Conservation (phyloP, 2,888 invertebrate species). For the Himalopsyche kuldschensis region DNA sequence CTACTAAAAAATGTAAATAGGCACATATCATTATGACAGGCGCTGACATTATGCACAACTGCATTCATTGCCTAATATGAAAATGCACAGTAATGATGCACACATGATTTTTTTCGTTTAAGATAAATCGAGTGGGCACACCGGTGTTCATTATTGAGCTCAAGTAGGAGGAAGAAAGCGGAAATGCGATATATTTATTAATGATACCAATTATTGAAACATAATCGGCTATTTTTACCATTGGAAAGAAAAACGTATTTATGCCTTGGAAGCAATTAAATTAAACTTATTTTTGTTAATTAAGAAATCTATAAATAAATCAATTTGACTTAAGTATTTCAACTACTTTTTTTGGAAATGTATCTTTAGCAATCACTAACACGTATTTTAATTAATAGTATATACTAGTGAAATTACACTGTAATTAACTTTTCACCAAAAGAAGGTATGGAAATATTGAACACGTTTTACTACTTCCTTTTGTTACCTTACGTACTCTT, state of each 20-base stretch:
- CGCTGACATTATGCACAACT: not conserved
- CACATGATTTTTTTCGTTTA: not conserved
- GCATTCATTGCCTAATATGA: not conserved
- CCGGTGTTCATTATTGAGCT: not conserved
- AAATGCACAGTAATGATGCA: not conserved
- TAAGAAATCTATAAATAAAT: not conserved
- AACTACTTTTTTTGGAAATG: not conserved
- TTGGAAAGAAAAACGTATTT: not conserved
- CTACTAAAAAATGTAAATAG: not conserved
- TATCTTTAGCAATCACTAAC: not conserved
- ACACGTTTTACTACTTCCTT: too few species aligned
- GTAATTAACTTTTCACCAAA: too few species aligned
- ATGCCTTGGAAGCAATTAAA: not conserved
- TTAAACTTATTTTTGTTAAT: not conserved
- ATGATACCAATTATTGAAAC: not conserved
- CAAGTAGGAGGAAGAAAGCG: constrained; percentile 1
- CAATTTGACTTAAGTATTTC: not conserved
- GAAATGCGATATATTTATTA: not conserved
- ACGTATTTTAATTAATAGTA: not conserved
- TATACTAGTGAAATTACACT: too few species aligned
- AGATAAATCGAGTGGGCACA: not conserved
- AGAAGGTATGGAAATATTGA: too few species aligned
- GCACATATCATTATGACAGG: not conserved
- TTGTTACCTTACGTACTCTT: too few species aligned
- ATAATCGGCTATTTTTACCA: not conserved